Evolutionary conservation across 2,113 vertebrate genomes (phyloP).

Genomic region (Corythaixoides concolor): DNA sequence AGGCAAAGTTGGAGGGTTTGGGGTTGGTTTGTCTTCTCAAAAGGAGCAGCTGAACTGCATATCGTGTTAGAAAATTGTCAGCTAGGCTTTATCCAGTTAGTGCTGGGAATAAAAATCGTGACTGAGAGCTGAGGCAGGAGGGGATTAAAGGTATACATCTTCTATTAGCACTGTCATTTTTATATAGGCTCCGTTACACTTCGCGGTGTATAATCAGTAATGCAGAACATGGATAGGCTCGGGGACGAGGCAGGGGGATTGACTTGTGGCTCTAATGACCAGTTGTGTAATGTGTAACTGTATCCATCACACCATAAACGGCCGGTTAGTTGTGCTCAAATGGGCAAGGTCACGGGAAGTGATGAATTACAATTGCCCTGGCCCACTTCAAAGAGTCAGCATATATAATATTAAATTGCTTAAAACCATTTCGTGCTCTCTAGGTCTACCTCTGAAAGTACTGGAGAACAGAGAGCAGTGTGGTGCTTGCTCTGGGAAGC

Average conservation of each 20-base stretch:
- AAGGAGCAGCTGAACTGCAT: not conserved
- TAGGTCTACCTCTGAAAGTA: not conserved
- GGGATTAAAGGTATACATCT: slow-evolving; percentile 26
- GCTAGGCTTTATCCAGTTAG: not conserved
- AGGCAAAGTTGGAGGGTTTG: not conserved
- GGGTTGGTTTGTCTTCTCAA: not conserved
- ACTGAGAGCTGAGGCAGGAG: not conserved
- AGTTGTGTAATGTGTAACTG: not conserved
- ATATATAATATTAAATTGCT: slow-evolving; percentile 15
- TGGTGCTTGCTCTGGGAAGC: not conserved
- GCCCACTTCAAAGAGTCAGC: slow-evolving; percentile 30
- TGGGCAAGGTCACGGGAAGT: not conserved
- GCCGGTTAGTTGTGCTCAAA: not conserved
- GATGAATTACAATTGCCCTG: slow-evolving; percentile 26
- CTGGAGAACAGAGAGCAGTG: not conserved
- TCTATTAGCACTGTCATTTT: not conserved
- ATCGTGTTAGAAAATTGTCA: not conserved
- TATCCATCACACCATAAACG: not conserved
- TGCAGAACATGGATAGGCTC: not conserved
- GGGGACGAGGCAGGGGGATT: not conserved
- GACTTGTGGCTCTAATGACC: not conserved
- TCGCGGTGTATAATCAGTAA: not conserved
- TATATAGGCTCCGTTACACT: not conserved
- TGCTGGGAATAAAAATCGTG: not conserved
- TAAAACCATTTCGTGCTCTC: slow-evolving; percentile 27